Evolutionary conservation across 1,140 invertebrate genomes (phyloP).

Genomic region (Drosophila rufa): DNA sequence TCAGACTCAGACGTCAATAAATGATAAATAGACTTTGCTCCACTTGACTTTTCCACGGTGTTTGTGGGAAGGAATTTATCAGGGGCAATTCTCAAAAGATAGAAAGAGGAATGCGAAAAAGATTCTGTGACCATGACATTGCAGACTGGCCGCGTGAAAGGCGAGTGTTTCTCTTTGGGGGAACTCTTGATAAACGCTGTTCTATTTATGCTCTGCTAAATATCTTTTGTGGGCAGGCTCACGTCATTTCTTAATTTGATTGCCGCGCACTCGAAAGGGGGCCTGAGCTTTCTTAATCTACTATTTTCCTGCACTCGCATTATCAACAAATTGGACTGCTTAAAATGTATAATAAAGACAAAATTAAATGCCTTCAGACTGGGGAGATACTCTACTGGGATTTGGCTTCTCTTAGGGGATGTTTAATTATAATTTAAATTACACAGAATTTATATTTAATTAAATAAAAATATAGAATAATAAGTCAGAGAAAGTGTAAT

Average conservation of each 20-base stretch:
- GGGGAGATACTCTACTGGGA: neutral
- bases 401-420: neutral
- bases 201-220: conserved; percentile 40
- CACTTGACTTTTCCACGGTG: conserved; percentile 22
- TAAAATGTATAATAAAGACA: conserved; percentile 21
- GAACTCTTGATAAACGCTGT: conserved; percentile 33
- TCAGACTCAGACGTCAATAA: conserved; percentile 24
- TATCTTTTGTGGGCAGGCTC: conserved; percentile 29
- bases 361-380: neutral
- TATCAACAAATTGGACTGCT: conserved; percentile 24
- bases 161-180: conserved; percentile 5
- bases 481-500: neutral
- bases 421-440: no score
- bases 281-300: conserved; percentile 43
- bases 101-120: conserved; percentile 15
- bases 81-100: conserved; percentile 18
- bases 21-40: conserved; percentile 29
- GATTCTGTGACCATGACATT: conserved; percentile 43
- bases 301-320: conserved; percentile 47
- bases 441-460: neutral
- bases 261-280: conserved; percentile 39
- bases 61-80: conserved; percentile 26
- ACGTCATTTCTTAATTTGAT: conserved; percentile 75
- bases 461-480: neutral
- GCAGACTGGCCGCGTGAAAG: conserved; percentile 32